Conservation (phyloP, 2,888 invertebrate genomes). For the Anthophora plumipes region DNA sequence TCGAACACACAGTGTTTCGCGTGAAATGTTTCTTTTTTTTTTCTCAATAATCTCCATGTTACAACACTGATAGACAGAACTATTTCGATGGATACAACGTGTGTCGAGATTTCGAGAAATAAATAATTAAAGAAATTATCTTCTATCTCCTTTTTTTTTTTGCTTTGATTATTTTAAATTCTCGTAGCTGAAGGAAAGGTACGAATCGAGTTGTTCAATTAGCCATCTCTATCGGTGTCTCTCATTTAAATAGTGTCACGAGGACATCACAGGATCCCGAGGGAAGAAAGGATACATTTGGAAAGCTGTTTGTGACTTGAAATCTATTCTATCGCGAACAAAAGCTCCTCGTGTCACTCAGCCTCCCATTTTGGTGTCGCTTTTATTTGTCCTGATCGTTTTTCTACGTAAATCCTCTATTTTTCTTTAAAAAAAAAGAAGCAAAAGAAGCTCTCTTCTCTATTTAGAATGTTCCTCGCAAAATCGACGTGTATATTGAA, state of each 20-base stretch:
- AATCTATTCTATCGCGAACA: slow-evolving; percentile 36
- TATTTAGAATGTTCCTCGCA: background rate
- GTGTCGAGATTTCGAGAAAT: no score
- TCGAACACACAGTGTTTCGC: background rate
- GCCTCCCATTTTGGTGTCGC: background rate
- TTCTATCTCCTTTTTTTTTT: background rate
- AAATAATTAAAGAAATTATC: background rate
- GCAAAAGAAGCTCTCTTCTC: background rate
- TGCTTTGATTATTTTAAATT: background rate
- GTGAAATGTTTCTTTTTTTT: slow-evolving; percentile 25
- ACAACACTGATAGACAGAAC: background rate
- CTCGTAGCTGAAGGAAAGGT: no score
- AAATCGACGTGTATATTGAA: background rate
- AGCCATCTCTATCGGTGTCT: background rate
- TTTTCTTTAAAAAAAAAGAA: no score
- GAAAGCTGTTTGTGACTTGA: background rate
- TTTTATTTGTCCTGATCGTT: slow-evolving; percentile 20
- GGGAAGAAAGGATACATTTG: background rate
- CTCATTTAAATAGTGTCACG: slow-evolving; percentile 20
- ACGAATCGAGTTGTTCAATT: background rate
- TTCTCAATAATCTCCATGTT: slow-evolving; percentile 24
- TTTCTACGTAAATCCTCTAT: background rate
- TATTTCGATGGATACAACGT: background rate
- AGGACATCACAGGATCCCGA: background rate
- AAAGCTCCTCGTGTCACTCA: slow-evolving; percentile 7